A percentile compares a stretch with the other conserved stretches of the same genome.
Evolutionary conservation across 2,113 vertebrate species (phyloP).

Genomic region (Chelonoidis abingdonii): DNA sequence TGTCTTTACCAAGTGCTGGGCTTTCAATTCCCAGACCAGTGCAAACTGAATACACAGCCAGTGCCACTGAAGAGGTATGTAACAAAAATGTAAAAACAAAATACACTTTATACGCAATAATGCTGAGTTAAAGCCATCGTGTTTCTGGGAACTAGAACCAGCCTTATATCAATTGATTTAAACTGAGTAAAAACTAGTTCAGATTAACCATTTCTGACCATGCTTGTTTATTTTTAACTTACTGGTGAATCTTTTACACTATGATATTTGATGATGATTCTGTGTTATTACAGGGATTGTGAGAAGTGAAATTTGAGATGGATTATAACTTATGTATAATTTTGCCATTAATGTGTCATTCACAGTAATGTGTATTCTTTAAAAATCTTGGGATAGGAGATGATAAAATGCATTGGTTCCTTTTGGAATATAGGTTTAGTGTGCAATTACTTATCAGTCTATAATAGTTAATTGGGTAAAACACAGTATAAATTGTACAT

Average conservation of each 20-base stretch:
- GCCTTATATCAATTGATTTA: neutral
- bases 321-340: neutral
- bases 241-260: neutral
- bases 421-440: neutral
- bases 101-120: neutral
- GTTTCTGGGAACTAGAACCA: neutral
- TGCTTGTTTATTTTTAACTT: neutral
- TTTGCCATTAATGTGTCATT: neutral
- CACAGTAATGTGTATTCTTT: neutral
- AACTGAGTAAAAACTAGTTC: neutral
- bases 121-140: neutral
- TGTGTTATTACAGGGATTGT: neutral
- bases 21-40: constrained; percentile 90
- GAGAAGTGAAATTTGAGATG: neutral
- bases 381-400: neutral
- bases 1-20: constrained; percentile 91
- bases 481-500: neutral
- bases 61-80: constrained; percentile 90
- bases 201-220: neutral
- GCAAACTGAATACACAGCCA: constrained; percentile 83
- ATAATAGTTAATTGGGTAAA: constrained; percentile 7
- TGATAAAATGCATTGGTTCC: neutral
- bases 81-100: neutral
- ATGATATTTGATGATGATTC: neutral
- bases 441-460: neutral